These are phyloP conservation scores for Bambusicola thoracicus DNA, from an alignment of 2,113 vertebrate species.

Conservation along the genomic window DNA sequence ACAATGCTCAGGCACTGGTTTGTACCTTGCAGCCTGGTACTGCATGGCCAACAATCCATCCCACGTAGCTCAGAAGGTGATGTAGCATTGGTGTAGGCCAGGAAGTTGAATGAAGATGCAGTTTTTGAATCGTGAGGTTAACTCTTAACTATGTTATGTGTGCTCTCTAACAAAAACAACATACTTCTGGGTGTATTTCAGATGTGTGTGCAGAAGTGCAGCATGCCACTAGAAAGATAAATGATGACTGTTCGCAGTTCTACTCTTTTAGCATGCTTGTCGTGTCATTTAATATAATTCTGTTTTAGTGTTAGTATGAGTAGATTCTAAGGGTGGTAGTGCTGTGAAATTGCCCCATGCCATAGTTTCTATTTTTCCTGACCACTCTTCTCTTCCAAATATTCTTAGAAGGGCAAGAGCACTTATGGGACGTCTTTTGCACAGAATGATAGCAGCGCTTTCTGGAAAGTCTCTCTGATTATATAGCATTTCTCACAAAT, in stretches of 20 bases:
- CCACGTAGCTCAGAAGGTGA: background rate
- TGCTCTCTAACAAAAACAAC: background rate
- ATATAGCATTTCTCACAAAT: background rate
- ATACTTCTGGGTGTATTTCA: background rate
- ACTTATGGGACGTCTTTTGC: background rate
- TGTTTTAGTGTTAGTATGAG: background rate
- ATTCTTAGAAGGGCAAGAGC: background rate
- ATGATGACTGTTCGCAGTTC: background rate
- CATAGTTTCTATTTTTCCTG: background rate
- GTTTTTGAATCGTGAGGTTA: background rate
- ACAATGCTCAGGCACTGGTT: rapidly evolving
- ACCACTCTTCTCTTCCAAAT: background rate
- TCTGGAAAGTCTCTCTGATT: background rate
- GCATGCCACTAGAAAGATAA: background rate
- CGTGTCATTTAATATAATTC: background rate
- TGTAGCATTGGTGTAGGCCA: rapidly evolving
- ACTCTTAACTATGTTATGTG: rapidly evolving
- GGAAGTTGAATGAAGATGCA: background rate
- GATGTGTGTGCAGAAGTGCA: background rate
- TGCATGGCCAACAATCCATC: background rate
- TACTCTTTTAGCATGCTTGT: background rate
- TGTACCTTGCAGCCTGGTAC: background rate
- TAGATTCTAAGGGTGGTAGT: background rate
- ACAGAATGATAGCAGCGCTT: background rate
- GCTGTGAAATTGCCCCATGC: background rate